Conservation (phyloP, 2,888 invertebrate species). For the Operophtera brumata region DNA sequence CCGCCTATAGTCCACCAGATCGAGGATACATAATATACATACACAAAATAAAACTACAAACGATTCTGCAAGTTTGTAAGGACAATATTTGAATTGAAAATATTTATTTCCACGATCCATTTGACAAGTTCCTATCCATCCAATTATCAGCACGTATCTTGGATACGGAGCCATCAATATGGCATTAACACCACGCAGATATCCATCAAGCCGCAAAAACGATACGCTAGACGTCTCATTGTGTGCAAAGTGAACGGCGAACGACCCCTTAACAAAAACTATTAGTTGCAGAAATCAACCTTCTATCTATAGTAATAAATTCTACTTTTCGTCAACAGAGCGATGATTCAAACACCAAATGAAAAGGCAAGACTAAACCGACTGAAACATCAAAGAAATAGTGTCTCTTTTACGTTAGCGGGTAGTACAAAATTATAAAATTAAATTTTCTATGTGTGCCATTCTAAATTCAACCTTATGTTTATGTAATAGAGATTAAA, state of each 20-base stretch:
- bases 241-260: conserved; percentile 53
- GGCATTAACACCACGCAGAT: conserved; percentile 54
- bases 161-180: conserved; percentile 48
- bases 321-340: not conserved
- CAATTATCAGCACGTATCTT: conserved; percentile 32
- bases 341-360: not conserved
- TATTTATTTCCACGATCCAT: not conserved
- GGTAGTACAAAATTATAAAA: conserved; percentile 20
- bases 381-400: conserved; percentile 18
- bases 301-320: conserved; percentile 13
- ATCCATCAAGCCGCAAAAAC: conserved; percentile 64
- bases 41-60: too few species aligned
- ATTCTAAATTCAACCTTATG: conserved; percentile 6
- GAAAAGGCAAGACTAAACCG: not conserved
- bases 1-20: too few species aligned
- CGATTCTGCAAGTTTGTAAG: too few species aligned
- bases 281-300: conserved; percentile 35
- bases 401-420: conserved; percentile 12
- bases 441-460: conserved; percentile 13
- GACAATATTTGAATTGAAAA: too few species aligned
- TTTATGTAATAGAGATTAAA: conserved; percentile 1
- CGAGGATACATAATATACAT: too few species aligned
- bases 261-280: conserved; percentile 49
- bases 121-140: conserved; percentile 22
- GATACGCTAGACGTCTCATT: conserved; percentile 59